Base-by-base conservation (phyloP, 2,888 invertebrate species). In the Drosophila anceps region DNA sequence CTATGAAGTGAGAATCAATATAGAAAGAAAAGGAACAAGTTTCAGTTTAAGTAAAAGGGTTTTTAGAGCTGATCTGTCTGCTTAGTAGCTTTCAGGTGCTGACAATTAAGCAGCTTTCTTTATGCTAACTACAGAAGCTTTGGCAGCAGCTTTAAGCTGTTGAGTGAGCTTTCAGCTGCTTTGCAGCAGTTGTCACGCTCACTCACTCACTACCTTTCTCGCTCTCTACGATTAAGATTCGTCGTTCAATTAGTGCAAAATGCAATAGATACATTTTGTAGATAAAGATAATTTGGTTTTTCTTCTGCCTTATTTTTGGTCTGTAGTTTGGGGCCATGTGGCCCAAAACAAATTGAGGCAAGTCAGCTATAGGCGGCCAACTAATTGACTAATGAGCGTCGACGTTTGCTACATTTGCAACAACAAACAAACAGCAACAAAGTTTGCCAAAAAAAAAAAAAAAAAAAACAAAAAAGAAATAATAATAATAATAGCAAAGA, bases 361-460 rank as follows among this genome's bases (percentile, higher is more conserved):
- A 76, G 69, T 69, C 69, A 59, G 50, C 33, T 58, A 24, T 71
- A 76, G 87, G 78, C 84, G 73, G 61, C 66, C 69, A 69, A 73
- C 73, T 70, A 78, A 85, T 85, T 85, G 90, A 89, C 90, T 89
- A 85, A 85, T 89, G 90, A 82, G 72, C 69, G 72, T 54, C 74
- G 90, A 87, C 80, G 80, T 79, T 69, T 76, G 81, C 77, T 70
- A 84, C 89, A 81, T n/a, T n/a, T 77, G 65, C 70, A 39, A 57
- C 76, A 68, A 41, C 57, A 67, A 67, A 69, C 27, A 27, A 33
- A 59, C 76, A 68, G 24, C 51, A 67, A 70, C 74, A 65, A 57
- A 44, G 51, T 65, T 63, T 33, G 63, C 63, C 79, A 63, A 69
- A 75, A 71, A 54, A 12, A 43, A 46, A 62, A 50, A 57, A 12